A percentile compares a stretch with the other conserved stretches of the same genome.
Evolutionary conservation across 2,888 invertebrate species (phyloP).

Genomic region (Nemotelus pantherinus): DNA sequence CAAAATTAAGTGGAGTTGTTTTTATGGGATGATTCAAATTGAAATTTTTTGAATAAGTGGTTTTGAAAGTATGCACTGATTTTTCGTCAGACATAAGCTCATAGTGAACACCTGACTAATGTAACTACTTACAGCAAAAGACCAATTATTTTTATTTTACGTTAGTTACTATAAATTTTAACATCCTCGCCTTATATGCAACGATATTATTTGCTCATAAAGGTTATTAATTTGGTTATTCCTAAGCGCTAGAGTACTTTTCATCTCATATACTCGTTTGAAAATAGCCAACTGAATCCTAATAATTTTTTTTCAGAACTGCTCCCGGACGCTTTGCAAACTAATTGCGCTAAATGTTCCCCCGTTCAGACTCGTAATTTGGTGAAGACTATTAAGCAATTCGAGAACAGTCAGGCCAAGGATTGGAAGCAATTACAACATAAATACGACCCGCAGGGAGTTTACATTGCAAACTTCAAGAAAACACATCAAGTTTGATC

Average conservation of each 20-base stretch:
- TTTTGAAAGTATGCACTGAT: no score
- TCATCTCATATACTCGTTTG: conserved; percentile 6
- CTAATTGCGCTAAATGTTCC: conserved; percentile 34
- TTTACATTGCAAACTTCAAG: conserved; percentile 28
- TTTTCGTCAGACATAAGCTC: no score
- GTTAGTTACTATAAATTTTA: no score
- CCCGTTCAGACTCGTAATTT: conserved; percentile 12
- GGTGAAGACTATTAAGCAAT: background rate
- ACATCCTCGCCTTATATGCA: no score
- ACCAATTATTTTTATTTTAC: no score
- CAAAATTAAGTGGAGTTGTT: no score
- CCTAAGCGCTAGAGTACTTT: background rate
- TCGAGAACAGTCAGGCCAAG: background rate
- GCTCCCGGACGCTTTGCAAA: conserved; percentile 26
- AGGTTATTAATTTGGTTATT: no score
- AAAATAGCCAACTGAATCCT: background rate
- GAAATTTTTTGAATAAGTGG: no score
- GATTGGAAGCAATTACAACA: conserved; percentile 9
- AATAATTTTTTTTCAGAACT: conserved; percentile 41
- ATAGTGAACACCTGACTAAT: no score
- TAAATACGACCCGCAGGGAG: conserved; percentile 29
- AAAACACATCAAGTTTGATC: conserved; percentile 25
- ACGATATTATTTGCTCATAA: no score
- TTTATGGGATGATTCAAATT: no score
- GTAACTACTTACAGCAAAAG: no score